Conservation (phyloP, 2,888 invertebrate species). For the Dicranocentrus wangi region DNA sequence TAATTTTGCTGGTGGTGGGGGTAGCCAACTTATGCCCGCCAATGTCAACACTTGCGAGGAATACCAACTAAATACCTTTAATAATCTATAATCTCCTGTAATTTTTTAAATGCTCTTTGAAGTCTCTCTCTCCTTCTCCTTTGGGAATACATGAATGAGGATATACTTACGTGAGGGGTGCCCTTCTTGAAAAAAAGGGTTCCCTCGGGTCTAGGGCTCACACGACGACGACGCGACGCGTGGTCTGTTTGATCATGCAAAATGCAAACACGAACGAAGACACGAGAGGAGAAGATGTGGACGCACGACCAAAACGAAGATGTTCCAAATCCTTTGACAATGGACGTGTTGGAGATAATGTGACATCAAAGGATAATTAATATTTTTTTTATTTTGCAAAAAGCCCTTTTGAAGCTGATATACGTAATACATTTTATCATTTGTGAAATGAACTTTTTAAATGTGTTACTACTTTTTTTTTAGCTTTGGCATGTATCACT, state of each 20-base stretch:
- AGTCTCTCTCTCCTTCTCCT: not conserved
- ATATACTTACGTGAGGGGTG: too few relatives aligned
- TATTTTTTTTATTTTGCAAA: slow-evolving; percentile 27
- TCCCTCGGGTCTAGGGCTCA: slow-evolving; percentile 16
- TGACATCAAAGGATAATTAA: slow-evolving; percentile 59
- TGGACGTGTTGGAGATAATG: slow-evolving; percentile 49
- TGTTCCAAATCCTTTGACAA: slow-evolving; percentile 54
- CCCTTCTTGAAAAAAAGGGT: not conserved
- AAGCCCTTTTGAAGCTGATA: not conserved
- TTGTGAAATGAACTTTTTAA: too few relatives aligned
- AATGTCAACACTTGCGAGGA: slow-evolving; percentile 51
- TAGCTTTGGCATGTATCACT: too few relatives aligned
- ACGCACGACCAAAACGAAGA: slow-evolving; percentile 32
- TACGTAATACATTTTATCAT: not conserved
- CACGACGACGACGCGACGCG: too few relatives aligned
- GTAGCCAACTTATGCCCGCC: not conserved
- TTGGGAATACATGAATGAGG: too few relatives aligned
- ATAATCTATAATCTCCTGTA: slow-evolving; percentile 20
- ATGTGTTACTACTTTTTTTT: too few relatives aligned
- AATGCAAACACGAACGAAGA: slow-evolving; percentile 34
- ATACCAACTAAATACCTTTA: slow-evolving; percentile 32
- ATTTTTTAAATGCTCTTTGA: slow-evolving; percentile 5
- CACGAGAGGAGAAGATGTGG: not conserved
- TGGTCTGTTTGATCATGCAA: slow-evolving; percentile 27
- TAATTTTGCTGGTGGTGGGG: slow-evolving; percentile 16